Evolutionary conservation across 2,888 invertebrate species (phyloP), one percentile per base, ranked within the genome.

Genomic region (Callinectes sapidus): DNA sequence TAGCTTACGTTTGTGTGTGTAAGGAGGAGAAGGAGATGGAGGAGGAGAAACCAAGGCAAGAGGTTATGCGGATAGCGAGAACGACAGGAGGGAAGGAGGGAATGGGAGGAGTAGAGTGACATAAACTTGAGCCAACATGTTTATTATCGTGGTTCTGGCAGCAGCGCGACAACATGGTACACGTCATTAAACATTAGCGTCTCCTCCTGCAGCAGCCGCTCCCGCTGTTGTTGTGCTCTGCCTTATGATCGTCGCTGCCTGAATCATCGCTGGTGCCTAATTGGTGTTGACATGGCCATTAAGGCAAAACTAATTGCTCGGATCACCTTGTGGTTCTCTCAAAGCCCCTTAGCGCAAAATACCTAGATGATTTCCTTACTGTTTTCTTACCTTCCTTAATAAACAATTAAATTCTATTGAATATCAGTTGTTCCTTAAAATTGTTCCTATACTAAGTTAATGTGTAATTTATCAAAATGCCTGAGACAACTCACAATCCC

Each of bases 61-160:
- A 81, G 81, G 35, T 81, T 81, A 81, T 81, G 35, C 14, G 35
- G 35, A 81, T 16, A 16, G 81, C 16, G 16, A 81, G 81, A 5
- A 81, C 8, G 16, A 16, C 71, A 81, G 81, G 81, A 35, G 77
- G 16, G 35, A 35, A 35, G 23, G 81, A 35, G 35, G 35, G 81
- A 8, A 0, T 10, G 14, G 8, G 71, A 13, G 23, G 14, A 10
- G 28, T 1, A 32, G 23, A 16, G 81, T 35, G 81, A 81, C 81
- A 81, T 81, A 81, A 81, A 81, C 81, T 81, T 81, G 23, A 81
- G 81, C 81, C 16, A 81, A 81, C 81, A 81, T 81, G 81, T 81
- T 81, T 81, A 81, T 81, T 35, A 81, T 81, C 81, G 81, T 81
- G 32, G 81, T 35, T 35, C 23, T 32, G 35, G 81, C 81, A 81